Conservation (phyloP, 2,888 invertebrate species). For the Tyria jacobaeae region DNA sequence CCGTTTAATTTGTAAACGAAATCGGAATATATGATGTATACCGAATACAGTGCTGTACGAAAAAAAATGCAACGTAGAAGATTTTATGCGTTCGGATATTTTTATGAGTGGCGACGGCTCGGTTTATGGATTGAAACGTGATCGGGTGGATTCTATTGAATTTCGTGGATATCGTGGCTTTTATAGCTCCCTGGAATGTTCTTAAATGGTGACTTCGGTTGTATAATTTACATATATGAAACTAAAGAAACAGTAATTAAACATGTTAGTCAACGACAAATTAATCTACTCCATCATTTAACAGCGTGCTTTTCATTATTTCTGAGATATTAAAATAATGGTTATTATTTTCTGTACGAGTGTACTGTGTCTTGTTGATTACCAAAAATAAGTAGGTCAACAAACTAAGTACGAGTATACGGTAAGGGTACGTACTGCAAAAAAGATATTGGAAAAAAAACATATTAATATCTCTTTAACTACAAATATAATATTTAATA, state of each 20-base stretch:
- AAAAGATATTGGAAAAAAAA: too few relatives aligned
- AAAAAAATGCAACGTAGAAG: slow-evolving; percentile 56
- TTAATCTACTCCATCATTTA: too few relatives aligned
- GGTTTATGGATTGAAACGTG: slow-evolving; percentile 60
- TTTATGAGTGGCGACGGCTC: slow-evolving; percentile 58
- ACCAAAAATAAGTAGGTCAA: too few relatives aligned
- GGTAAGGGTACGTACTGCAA: too few relatives aligned
- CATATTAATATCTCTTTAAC: too few relatives aligned
- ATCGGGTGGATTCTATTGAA: slow-evolving; percentile 54
- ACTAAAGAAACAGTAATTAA: slow-evolving; percentile 13
- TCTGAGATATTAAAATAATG: too few relatives aligned
- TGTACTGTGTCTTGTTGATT: too few relatives aligned
- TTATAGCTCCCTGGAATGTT: slow-evolving; percentile 39
- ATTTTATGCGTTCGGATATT: slow-evolving; percentile 64
- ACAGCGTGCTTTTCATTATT: too few relatives aligned
- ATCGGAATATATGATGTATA: slow-evolving; percentile 71
- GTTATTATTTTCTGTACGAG: too few relatives aligned
- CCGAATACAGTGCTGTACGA: slow-evolving; percentile 60
- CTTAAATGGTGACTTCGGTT: slow-evolving; percentile 27
- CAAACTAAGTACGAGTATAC: too few relatives aligned
- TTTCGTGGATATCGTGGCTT: slow-evolving; percentile 42
- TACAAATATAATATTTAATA: too few relatives aligned
- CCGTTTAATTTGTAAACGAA: slow-evolving; percentile 83
- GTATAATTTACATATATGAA: neutral
- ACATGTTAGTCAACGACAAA: neutral